Evolutionary conservation across 2,113 vertebrate genomes (phyloP), one percentile per base, ranked within the genome.

Genomic region (Sebastes schlegelii): DNA sequence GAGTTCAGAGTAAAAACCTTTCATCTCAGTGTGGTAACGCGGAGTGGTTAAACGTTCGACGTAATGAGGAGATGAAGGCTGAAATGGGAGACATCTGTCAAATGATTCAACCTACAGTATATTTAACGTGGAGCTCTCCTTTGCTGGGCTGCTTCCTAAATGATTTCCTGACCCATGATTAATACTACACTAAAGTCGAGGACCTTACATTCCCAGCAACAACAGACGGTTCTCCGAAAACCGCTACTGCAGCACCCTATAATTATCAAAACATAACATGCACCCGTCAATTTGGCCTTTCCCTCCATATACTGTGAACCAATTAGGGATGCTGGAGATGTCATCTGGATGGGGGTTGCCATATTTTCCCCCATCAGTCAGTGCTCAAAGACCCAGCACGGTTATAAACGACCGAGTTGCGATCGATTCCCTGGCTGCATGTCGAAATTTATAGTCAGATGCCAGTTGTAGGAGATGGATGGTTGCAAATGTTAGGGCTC

Each of bases 201-300:
- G 70, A 84, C 71, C 71, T 72, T 72, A 55, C 68, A 74, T 93
- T 87, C 83, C 83, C 90, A 84, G 77, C 16, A 90, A 77, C 81
- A 84, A 80, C 86, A 86, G 84, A 82, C 67, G 34, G n/a, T 87
- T 83, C 80, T 74, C 58, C 19, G 52, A 82, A 90, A 93, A 85
- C 83, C 77, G 0, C 92, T 6, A 34, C 75, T 63, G 57, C 45
- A 79, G 79, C 46, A 71, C 79, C 80, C 91, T 93, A 49, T 91
- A 90, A 94, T 94, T 92, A 93, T 89, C 86, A 78, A 84, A 90
- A 85, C 79, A 79, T 84, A 87, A 88, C 86, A 80, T 82, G 79
- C 83, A 80, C 74, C 84, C 71, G 8, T 84, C 87, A 85, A 78
- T 86, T 81, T 89, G 88, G 87, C 85, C 78, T 88, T 83, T 81